A percentile compares a stretch with the other conserved stretches of the same genome.
These are phyloP conservation scores for Notechis scutatus DNA, from an alignment of 2,113 vertebrate genomes.

Conservation along the genomic window DNA sequence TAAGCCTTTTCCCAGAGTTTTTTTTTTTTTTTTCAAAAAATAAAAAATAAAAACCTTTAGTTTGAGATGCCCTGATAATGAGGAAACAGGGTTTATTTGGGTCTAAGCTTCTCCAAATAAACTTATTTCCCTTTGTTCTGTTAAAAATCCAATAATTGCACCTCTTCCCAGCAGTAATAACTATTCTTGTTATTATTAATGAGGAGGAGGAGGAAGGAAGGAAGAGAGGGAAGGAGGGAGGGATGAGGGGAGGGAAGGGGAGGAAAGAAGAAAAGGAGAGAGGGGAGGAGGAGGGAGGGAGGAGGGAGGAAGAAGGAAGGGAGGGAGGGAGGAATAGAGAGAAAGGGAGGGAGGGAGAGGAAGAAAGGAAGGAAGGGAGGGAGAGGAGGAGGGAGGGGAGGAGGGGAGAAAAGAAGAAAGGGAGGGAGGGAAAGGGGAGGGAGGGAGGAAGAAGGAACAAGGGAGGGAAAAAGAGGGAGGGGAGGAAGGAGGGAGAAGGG, in stretches of 20 bases:
- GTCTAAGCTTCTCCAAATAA: background rate
- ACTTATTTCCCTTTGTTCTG: background rate
- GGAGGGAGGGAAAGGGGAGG: too few species aligned
- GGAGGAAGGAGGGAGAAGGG: rapidly evolving
- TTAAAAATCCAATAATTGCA: background rate
- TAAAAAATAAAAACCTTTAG: background rate
- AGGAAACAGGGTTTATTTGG: background rate
- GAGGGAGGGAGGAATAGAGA: background rate
- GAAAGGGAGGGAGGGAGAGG: too few species aligned
- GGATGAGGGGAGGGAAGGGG: background rate
- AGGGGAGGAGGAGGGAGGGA: too few species aligned
- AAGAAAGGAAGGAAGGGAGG: too few species aligned
- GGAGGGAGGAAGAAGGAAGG: rapidly evolving
- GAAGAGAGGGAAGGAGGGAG: background rate
- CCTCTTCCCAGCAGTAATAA: background rate
- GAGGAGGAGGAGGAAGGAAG: background rate
- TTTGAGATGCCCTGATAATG: background rate
- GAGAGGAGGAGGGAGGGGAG: too few species aligned
- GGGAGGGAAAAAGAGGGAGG: too few species aligned
- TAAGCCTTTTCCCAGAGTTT: background rate
- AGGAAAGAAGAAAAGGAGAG: too few species aligned
- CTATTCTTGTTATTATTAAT: background rate
- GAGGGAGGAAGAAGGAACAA: too few species aligned
- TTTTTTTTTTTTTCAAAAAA: background rate
- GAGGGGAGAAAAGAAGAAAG: too few species aligned